Base-by-base conservation (phyloP, 2,888 invertebrate species). In the Mechanitis mazaeus region DNA sequence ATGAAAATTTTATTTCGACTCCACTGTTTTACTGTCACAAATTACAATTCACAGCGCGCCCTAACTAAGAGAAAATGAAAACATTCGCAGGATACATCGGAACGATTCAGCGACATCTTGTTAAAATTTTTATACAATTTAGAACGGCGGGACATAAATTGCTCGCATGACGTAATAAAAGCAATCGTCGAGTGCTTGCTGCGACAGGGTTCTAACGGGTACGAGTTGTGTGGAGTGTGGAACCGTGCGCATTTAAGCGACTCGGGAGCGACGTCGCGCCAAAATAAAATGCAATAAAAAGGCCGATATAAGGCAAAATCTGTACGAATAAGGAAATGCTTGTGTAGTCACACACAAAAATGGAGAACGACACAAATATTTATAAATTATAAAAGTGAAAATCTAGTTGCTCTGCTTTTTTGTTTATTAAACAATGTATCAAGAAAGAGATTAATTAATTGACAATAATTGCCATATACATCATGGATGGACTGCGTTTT, bases 221-320 rank as follows among this genome's bases (percentile, higher is more conserved):
- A 60, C 63, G 66, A 58, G 64, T 62, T 63, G 59, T 38, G 50
- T 50, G 61, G 66, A 67, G 63, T 65, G 63, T 69, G 61, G 67
- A 71, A 75, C 73, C 63, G 66, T 71, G 72, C 68, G 64, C 61
- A 64, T 70, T 66, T 64, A 63, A 63, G 59, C 61, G 61, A 58
- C 55, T 60, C 63, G 62, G 56, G 62, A 56, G 64, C 65, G 67
- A 65, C 70, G 72, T 74, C 70, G 72, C 72, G 76, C 73, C 78
- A 72, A 76, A 79, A 77, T 76, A 78, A 77, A 80, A 78, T 78
- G 77, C 79, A 78, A 79, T 80, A 50, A 78, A 79, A 78, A 75
- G 69, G 70, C 72, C 75, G 74, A 76, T 75, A 72, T 73, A 74
- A 71, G 70, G 72, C 71, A 70, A 71, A 76, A 73, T 76, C 73